phyloP scores from a whole-genome alignment of 2,888 invertebrate genomes.

The Volucella zonaria region DNA sequence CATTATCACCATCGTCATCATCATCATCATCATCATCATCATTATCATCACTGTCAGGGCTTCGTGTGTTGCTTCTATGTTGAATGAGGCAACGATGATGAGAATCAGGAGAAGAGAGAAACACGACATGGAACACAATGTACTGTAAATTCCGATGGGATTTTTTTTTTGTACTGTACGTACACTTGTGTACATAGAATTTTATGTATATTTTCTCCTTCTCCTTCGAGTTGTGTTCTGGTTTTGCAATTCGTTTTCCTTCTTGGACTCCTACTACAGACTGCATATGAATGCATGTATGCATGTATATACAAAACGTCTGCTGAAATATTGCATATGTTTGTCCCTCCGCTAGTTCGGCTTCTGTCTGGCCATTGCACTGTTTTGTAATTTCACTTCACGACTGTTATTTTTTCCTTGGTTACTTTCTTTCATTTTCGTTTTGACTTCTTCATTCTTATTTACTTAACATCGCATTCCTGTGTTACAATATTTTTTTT shows the following conservation, averaged over 20 bases:
- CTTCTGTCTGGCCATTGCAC: conserved; percentile 48
- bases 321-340: neutral
- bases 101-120: conserved; percentile 5
- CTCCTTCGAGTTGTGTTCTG: conserved; percentile 16
- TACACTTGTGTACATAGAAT: neutral
- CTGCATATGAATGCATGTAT: neutral
- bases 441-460: conserved; percentile 24
- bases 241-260: conserved; percentile 32
- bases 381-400: conserved; percentile 50
- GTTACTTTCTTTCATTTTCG: conserved; percentile 21
- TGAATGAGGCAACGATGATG: conserved; percentile 31
- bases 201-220: conserved; percentile 8
- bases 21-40: conserved; percentile 3
- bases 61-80: conserved; percentile 39
- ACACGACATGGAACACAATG: conserved; percentile 59
- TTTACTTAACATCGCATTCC: conserved; percentile 31
- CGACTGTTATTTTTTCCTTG: conserved; percentile 17
- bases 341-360: neutral
- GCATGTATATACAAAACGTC: no score
- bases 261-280: conserved; percentile 34
- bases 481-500: conserved; percentile 15
- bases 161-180: conserved; percentile 31
- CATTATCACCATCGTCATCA: conserved; percentile 19
- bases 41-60: neutral
- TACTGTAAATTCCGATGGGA: conserved; percentile 63